phyloP scores from a whole-genome alignment of 2,888 invertebrate species.

The Chironomus riparius region DNA sequence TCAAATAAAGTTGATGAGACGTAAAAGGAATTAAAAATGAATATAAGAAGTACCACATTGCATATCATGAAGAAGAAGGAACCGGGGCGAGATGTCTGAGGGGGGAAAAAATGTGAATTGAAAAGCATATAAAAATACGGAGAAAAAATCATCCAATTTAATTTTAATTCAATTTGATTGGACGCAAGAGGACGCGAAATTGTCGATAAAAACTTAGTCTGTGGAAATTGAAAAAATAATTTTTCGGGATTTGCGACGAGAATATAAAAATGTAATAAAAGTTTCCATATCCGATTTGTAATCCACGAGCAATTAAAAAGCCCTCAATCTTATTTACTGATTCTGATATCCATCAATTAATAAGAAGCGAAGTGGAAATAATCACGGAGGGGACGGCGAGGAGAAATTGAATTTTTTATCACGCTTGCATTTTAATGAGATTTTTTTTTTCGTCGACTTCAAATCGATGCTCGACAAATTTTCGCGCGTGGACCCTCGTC shows the following conservation, averaged over 20 bases:
- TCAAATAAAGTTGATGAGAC: slow-evolving; percentile 27
- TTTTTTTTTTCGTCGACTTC: slow-evolving; percentile 20
- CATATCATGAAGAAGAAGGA: background rate
- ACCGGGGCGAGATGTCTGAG: background rate
- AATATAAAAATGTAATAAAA: too few relatives aligned
- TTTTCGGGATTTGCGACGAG: too few relatives aligned
- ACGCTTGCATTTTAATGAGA: slow-evolving; percentile 21
- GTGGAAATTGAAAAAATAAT: too few relatives aligned
- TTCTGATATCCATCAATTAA: slow-evolving; percentile 27
- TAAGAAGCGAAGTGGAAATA: slow-evolving; percentile 22
- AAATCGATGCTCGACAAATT: background rate
- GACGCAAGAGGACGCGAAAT: background rate
- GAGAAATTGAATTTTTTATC: background rate
- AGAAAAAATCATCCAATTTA: background rate
- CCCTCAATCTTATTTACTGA: slow-evolving; percentile 22
- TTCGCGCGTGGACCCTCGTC: background rate
- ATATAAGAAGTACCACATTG: background rate
- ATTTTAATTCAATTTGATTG: background rate
- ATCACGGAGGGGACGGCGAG: background rate
- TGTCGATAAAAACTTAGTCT: too few relatives aligned
- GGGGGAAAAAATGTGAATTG: background rate
- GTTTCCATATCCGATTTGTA: background rate
- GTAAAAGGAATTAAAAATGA: slow-evolving; percentile 21
- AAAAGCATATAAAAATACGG: slow-evolving; percentile 12
- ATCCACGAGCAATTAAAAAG: slow-evolving; percentile 24